phyloP scores from a whole-genome alignment of 1,140 invertebrate species.

The Nasonia vitripennis region DNA sequence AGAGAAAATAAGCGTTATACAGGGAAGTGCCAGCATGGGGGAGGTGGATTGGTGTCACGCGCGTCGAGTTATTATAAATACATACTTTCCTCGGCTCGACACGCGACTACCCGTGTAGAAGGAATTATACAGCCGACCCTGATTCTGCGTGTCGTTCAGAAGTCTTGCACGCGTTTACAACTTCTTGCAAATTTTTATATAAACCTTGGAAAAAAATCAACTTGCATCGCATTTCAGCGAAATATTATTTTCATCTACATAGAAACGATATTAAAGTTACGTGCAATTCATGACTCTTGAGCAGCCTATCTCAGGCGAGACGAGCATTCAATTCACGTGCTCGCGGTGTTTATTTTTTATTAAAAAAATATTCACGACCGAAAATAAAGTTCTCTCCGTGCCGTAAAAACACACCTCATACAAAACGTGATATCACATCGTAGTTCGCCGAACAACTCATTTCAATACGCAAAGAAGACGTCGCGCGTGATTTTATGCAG shows the following conservation, averaged over 20 bases:
- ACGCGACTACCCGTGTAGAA: not conserved
- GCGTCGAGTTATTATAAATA: constrained; percentile 16
- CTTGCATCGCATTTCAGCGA: too few species aligned
- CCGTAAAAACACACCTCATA: not conserved
- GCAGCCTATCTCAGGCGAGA: too few species aligned
- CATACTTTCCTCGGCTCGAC: not conserved
- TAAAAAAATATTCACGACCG: not conserved
- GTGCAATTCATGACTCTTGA: too few species aligned
- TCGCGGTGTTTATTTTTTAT: too few species aligned
- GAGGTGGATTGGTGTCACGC: not conserved
- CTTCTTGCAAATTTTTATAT: too few species aligned
- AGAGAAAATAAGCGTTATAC: not conserved
- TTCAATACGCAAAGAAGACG: constrained; percentile 3
- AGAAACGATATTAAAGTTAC: too few species aligned
- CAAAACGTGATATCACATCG: not conserved
- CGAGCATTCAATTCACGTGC: too few species aligned
- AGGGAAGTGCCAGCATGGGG: not conserved
- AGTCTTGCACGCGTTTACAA: not conserved
- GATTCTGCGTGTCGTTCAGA: not conserved
- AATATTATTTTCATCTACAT: too few species aligned
- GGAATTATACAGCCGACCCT: not conserved
- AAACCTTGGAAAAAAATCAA: too few species aligned
- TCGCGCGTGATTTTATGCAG: constrained; percentile 14
- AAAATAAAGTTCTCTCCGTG: not conserved
- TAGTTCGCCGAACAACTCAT: not conserved